Evolutionary conservation across 1,140 invertebrate genomes (phyloP).

Genomic region (Temnothorax longispinosus): DNA sequence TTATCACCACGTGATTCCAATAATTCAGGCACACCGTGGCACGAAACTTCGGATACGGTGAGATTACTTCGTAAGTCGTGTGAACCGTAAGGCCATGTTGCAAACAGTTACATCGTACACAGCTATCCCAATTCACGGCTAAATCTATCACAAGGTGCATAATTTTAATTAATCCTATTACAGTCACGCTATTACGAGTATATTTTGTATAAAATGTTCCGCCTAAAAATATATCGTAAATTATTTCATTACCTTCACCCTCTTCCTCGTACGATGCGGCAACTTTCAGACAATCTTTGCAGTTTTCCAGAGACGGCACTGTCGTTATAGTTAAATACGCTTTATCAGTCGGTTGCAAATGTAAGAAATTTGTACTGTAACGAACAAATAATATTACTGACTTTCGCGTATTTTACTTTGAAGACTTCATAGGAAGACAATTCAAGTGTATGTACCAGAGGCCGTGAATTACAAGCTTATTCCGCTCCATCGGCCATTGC

Average conservation of each 20-base stretch:
- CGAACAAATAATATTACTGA: conserved; percentile 43
- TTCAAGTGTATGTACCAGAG: conserved; percentile 85
- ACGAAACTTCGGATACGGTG: conserved; percentile 89
- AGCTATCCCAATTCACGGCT: conserved; percentile 87
- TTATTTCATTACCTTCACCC: conserved; percentile 80
- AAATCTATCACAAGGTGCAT: conserved; percentile 82
- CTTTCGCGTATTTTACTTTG: neutral
- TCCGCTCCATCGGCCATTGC: conserved; percentile 90
- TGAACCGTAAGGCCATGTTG: conserved; percentile 90
- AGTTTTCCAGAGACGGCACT: conserved; percentile 88
- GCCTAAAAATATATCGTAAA: neutral
- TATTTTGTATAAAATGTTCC: neutral
- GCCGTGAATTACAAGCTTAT: conserved; percentile 89
- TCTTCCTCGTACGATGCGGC: conserved; percentile 88
- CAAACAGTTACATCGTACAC: conserved; percentile 88
- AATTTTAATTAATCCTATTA: conserved; percentile 22
- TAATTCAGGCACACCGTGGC: conserved; percentile 88
- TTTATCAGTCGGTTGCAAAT: conserved; percentile 84
- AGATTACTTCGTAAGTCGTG: conserved; percentile 89
- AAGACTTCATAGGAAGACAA: neutral
- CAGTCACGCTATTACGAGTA: neutral
- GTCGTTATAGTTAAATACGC: conserved; percentile 87
- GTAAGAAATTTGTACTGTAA: conserved; percentile 78
- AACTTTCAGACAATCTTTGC: conserved; percentile 87
- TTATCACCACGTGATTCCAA: conserved; percentile 89